Conservation (phyloP, 35 echinoderm and acorn worm genomes). For the Holothuria glaberrima region DNA sequence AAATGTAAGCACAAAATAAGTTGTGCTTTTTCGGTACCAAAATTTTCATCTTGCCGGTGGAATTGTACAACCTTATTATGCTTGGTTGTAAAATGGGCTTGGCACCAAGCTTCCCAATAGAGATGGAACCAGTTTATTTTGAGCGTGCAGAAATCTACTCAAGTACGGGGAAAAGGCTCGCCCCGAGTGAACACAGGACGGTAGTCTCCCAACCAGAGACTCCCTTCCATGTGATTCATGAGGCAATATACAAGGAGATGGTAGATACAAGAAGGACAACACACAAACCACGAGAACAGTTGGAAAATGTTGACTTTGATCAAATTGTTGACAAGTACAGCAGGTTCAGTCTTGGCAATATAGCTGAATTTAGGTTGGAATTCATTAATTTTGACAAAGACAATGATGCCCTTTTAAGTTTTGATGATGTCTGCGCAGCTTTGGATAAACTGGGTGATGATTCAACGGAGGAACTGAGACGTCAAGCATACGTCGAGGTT, state of each 20-base stretch:
- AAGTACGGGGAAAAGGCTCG: constrained; percentile 78
- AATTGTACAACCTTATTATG: constrained; percentile 56
- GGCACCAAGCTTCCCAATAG: constrained; percentile 97
- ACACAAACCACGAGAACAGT: constrained; percentile 75
- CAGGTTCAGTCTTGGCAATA: constrained; percentile 80
- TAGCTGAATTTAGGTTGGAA: constrained; percentile 95
- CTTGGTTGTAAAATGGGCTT: constrained; percentile 91
- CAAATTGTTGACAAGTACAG: constrained; percentile 81
- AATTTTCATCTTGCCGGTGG: constrained; percentile 33
- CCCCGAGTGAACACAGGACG: constrained; percentile 59
- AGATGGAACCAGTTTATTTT: constrained; percentile 95
- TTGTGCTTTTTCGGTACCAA: constrained; percentile 4
- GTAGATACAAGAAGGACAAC: constrained; percentile 67
- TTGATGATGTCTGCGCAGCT: constrained; percentile 79
- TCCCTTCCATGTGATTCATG: constrained; percentile 81
- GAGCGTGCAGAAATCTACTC: constrained; percentile 91
- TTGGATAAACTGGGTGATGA: constrained; percentile 93
- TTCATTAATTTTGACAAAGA: constrained; percentile 90
- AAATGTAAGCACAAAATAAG: not conserved
- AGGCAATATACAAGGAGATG: constrained; percentile 95
- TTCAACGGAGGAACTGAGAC: constrained; percentile 70
- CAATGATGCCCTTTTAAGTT: constrained; percentile 87
- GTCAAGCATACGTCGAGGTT: constrained; percentile 77
- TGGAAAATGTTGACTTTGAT: constrained; percentile 89
- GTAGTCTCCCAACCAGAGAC: constrained; percentile 74